Evolutionary conservation across 2,113 vertebrate genomes (phyloP).

Genomic region (Camelus bactrianus): DNA sequence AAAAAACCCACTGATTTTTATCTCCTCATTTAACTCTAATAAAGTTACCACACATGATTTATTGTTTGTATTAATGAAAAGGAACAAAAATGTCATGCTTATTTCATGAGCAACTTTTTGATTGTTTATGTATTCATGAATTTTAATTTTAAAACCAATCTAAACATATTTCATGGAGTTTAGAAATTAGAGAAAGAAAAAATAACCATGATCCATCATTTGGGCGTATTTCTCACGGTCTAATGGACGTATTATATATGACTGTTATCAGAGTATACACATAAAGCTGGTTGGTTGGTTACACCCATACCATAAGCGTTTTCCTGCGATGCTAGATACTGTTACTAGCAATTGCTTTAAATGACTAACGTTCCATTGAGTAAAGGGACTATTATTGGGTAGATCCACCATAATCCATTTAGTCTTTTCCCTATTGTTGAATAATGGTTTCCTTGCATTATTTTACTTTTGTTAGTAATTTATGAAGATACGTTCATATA

Average conservation of each 20-base stretch:
- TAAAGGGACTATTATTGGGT: not conserved
- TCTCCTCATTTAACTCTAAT: conserved; percentile 66
- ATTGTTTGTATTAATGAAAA: conserved; percentile 73
- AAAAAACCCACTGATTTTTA: conserved; percentile 34
- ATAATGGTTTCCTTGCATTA: not conserved
- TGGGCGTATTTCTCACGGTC: not conserved
- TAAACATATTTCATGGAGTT: conserved; percentile 36
- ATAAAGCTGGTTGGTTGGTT: not conserved
- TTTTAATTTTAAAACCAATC: conserved; percentile 64
- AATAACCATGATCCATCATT: not conserved
- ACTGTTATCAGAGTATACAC: not conserved
- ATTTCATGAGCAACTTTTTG: conserved; percentile 50
- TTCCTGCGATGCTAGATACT: not conserved
- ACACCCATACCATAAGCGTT: not conserved
- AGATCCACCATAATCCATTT: not conserved
- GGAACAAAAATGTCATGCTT: conserved; percentile 39
- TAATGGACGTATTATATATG: not conserved
- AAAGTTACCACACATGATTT: conserved; percentile 63
- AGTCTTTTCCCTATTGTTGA: not conserved
- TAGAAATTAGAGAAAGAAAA: conserved; percentile 44
- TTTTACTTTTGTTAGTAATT: not conserved
- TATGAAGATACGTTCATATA: not conserved
- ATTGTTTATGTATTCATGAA: conserved; percentile 46
- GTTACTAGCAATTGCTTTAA: not conserved
- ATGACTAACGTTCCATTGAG: conserved; percentile 12